Percentiles rank a stretch among this genome's conserved stretches.
Conservation (phyloP, 1,140 invertebrate species). For the Drosophila chauvacae region DNA sequence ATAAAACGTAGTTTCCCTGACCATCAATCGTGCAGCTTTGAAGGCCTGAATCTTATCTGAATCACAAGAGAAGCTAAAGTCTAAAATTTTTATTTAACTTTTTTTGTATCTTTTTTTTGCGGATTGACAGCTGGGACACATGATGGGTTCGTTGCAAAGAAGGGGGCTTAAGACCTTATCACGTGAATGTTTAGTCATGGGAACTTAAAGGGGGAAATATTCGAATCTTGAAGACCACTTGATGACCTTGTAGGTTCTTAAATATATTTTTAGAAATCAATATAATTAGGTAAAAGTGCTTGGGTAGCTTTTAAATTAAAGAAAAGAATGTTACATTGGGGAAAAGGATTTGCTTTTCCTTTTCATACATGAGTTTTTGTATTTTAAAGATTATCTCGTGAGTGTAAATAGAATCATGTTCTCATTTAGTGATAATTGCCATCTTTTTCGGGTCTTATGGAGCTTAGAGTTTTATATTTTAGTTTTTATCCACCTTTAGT, state of each 20-base stretch:
- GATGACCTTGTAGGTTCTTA: not conserved
- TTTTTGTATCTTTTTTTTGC: constrained; percentile 1
- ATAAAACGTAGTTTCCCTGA: constrained; percentile 23
- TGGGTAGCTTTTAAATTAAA: not conserved
- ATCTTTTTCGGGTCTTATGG: too few relatives aligned
- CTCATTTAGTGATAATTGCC: not conserved
- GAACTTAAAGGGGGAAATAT: not conserved
- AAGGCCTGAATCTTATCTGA: constrained; percentile 24
- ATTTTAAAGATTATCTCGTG: not conserved
- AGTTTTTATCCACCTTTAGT: not conserved
- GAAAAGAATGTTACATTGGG: too few relatives aligned
- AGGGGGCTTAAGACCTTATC: constrained; percentile 14
- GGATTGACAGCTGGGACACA: constrained; percentile 31
- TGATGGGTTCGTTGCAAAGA: constrained; percentile 17
- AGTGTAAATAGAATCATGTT: not conserved
- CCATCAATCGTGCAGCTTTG: constrained; percentile 29
- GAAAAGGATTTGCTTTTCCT: accelerated
- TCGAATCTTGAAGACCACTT: not conserved
- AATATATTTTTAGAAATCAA: not conserved
- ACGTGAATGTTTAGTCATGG: constrained; percentile 36
- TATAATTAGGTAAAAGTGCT: not conserved
- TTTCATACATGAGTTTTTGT: not conserved
- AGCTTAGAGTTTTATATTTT: not conserved
- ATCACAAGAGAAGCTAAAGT: constrained; percentile 7
- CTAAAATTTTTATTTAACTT: constrained; percentile 5